These are phyloP conservation scores for Brevimyrus niger DNA, from an alignment of 2,113 vertebrate species.

Conservation along the genomic window DNA sequence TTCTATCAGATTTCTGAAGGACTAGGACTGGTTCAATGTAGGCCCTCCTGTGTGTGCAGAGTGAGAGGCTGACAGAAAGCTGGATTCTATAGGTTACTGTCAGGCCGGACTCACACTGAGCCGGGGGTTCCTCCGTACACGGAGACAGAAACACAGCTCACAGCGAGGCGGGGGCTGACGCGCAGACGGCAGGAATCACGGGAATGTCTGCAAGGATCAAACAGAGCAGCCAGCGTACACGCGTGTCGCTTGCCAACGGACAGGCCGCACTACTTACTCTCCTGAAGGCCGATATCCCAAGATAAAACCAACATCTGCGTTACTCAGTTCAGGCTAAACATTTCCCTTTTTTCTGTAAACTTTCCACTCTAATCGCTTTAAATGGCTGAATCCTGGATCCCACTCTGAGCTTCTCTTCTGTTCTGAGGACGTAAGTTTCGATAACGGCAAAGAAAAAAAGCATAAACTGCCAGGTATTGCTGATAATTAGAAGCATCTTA, in stretches of 20 bases:
- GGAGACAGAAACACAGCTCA: background rate
- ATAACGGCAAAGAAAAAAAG: background rate
- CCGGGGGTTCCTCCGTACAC: slow-evolving; percentile 31
- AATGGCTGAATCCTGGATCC: background rate
- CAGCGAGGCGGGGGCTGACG: slow-evolving; percentile 19
- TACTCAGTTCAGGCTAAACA: slow-evolving; percentile 9
- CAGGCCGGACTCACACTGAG: background rate
- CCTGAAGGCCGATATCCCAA: slow-evolving; percentile 3
- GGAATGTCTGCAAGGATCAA: slow-evolving; percentile 59
- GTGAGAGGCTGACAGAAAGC: background rate
- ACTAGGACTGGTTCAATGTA: background rate
- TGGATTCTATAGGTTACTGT: background rate
- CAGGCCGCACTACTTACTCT: slow-evolving; percentile 38
- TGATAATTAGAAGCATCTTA: background rate
- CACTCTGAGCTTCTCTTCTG: background rate
- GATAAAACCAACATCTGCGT: slow-evolving; percentile 16
- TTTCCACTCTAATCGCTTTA: background rate
- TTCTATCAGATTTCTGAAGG: background rate
- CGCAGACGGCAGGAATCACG: slow-evolving; percentile 63
- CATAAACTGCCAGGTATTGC: background rate
- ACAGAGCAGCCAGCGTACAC: slow-evolving; percentile 45
- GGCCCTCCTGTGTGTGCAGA: background rate
- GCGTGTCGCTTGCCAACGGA: slow-evolving; percentile 46
- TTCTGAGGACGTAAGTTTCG: background rate
- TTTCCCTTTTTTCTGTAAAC: background rate